Evolutionary conservation across 2,888 invertebrate species (phyloP), one percentile per base, ranked within the genome.

Genomic region (Abrostola tripartita): DNA sequence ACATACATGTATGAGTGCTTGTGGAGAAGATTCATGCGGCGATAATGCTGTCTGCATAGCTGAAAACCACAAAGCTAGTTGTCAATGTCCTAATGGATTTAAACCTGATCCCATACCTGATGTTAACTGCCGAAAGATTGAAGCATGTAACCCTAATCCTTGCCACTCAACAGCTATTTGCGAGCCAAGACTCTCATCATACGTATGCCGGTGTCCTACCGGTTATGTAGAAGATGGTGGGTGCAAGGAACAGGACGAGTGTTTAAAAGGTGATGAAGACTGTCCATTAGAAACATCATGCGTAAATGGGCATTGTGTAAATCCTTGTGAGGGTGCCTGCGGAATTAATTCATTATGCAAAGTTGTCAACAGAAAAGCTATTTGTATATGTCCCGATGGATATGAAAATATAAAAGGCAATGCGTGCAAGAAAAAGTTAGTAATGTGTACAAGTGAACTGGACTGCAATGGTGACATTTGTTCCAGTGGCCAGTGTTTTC

Each of bases 41-140:
- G 96, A 96, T 14, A 98, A 98, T 88, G 98, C 98, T 8, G 97
- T 98, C 12, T 98, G 98, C 86, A 96, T 98, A 77, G 96, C 97
- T 6, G 98, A 98, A 89, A 97, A 97, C 81, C 98, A 98, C 85
- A 96, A 96, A 84, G 96, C 97, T 8, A 95, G 95, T 14, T 98
- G 98, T 80, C 97, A 98, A 85, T 98, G 98, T 85, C 98, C 98
- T 41, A 97, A 97, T 38, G 98, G 98, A 9, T 97, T 96, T 85
- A 96, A 95, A 78, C 96, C 97, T 1, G 97, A 98, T 86, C 98
- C 98, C 2, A 90, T 97, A 37, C 96, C 98, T n/a, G 98, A 98
- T 79, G 96, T 98, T 10, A 97, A 96, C 83, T 98, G 98, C 85
- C 95, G 95, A 57, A 95, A 96, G 68, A 93, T 96, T 11, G 96